phyloP scores from a whole-genome alignment of 1,140 invertebrate genomes.

The Battus philenor region DNA sequence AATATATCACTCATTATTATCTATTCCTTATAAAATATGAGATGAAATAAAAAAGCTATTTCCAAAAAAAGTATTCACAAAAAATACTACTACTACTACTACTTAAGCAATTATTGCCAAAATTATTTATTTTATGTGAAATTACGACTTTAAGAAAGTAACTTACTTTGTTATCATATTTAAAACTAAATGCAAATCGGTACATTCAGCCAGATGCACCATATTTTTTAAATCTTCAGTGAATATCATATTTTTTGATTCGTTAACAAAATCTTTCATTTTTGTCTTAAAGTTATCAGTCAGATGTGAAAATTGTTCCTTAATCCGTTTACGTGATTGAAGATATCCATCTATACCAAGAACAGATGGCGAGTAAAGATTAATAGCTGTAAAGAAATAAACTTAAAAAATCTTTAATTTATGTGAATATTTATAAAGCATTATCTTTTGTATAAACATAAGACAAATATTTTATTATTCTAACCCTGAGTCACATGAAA shows the following conservation, averaged over 20 bases:
- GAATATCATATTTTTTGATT: constrained; percentile 82
- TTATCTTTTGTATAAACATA: neutral
- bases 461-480: neutral
- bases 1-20: too few relatives aligned
- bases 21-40: too few relatives aligned
- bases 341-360: constrained; percentile 80
- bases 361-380: constrained; percentile 74
- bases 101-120: neutral
- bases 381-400: constrained; percentile 32
- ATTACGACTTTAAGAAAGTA: too few relatives aligned
- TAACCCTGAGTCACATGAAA: constrained; percentile 34
- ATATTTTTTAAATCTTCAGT: constrained; percentile 92
- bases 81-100: too few relatives aligned
- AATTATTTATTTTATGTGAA: neutral
- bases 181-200: constrained; percentile 80
- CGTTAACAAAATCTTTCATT: constrained; percentile 79
- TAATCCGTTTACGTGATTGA: constrained; percentile 68
- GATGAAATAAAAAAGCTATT: too few relatives aligned
- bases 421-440: constrained; percentile 5
- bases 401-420: constrained; percentile 5
- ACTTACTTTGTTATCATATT: constrained; percentile 85
- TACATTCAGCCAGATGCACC: constrained; percentile 80
- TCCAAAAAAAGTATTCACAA: too few relatives aligned
- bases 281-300: constrained; percentile 81
- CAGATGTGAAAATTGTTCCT: constrained; percentile 76